Base-by-base conservation (phyloP, 2,888 invertebrate species). In the Caenorhabditis wallacei region DNA sequence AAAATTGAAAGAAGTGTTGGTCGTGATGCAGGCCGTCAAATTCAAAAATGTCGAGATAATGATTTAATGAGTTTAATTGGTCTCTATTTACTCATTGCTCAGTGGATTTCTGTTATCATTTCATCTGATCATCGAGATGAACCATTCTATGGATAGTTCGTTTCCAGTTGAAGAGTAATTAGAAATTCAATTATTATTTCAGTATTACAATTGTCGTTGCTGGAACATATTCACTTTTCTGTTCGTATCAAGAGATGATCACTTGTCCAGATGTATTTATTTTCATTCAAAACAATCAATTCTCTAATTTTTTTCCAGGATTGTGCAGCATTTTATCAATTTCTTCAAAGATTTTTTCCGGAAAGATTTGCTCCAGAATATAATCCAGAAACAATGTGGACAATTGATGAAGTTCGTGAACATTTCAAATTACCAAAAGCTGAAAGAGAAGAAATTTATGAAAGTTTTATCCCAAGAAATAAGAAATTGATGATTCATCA, bases 41-140 rank as follows among this genome's bases (percentile, higher is more conserved):
- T 75, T 16, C 26, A 75, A 7, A 75, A 75, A 24, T 57, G 57
- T 11, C 57, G 75, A 10, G 37, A 51, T 10, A 75, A 75, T 26
- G 59, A 59, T 0, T 1, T 59, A 0, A 16, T 59, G 18, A 18
- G 51, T n/a, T 10, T 75, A 2, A 40, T 57, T 8, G 75, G 75
- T 0, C 51, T 75, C 2, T 11, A 57, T 1, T n/a, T 75, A 4
- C 51, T 75, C 0, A 40, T 51, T 2, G 18, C 24, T n/a, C 57
- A 68, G n/a, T 75, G 59, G 57, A 20, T 75, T 0, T 37, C 59
- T 2, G 26, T 75, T 22, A 75, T 75, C 22, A 13, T 68, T 13
- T 57, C 66, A 0, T 48, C 66, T 5, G 66, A 75, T 40, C 24
- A 68, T 18, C 35, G 59, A 40, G 66, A 75, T 16, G 43, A 59